Percentiles rank a stretch among this genome's conserved stretches.
Conservation (phyloP, 2,888 invertebrate species). For the Conops quadrifasciatus region DNA sequence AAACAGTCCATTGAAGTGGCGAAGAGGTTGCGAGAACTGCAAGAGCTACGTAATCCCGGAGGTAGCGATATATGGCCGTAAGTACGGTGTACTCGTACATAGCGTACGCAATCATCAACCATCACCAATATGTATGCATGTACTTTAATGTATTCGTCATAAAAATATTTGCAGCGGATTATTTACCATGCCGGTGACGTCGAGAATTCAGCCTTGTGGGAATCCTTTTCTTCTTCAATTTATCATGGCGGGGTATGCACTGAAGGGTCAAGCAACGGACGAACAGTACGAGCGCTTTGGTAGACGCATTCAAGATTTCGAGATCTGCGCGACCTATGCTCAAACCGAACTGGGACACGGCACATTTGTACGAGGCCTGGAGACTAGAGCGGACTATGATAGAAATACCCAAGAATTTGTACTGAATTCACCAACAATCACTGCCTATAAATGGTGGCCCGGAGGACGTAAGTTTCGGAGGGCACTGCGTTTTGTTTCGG, state of each 20-base stretch:
- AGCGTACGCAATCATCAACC: background rate
- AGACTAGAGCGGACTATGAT: slow-evolving; percentile 93
- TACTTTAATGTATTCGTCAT: background rate
- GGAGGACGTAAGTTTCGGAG: slow-evolving; percentile 79
- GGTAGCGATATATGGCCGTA: slow-evolving; percentile 60
- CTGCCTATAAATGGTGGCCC: slow-evolving; percentile 96
- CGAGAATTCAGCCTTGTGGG: slow-evolving; percentile 45
- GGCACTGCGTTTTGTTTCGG: no score
- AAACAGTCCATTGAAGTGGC: slow-evolving; percentile 67
- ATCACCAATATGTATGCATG: background rate
- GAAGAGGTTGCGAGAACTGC: slow-evolving; percentile 74
- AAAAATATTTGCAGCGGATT: background rate
- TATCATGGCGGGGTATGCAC: slow-evolving; percentile 87
- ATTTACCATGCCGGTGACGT: background rate
- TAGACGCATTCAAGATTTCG: slow-evolving; percentile 77
- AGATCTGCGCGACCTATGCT: slow-evolving; percentile 92
- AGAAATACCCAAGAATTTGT: slow-evolving; percentile 82
- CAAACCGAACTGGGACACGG: slow-evolving; percentile 97
- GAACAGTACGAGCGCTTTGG: slow-evolving; percentile 91
- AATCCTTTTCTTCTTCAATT: slow-evolving; percentile 76
- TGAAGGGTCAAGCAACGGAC: slow-evolving; percentile 84
- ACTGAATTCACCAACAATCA: slow-evolving; percentile 84
- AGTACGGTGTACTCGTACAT: slow-evolving; percentile 32
- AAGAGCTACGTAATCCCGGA: slow-evolving; percentile 70
- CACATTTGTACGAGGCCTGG: slow-evolving; percentile 86